phyloP scores from a whole-genome alignment of 2,888 invertebrate species.

The Unio pictorum region DNA sequence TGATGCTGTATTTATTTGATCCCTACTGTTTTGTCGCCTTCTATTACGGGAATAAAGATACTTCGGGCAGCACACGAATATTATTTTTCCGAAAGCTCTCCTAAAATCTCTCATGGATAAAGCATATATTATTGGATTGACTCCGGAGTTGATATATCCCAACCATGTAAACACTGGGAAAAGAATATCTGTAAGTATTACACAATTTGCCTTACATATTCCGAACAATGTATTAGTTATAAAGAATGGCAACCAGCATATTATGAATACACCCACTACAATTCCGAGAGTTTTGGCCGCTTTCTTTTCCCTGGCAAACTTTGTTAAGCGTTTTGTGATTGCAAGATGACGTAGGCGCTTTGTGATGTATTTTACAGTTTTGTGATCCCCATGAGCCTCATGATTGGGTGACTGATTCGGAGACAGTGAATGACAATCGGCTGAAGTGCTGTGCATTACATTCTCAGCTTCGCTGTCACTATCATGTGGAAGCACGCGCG shows the following conservation, averaged over 20 bases:
- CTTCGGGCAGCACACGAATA: conserved; percentile 77
- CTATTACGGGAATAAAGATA: conserved; percentile 43
- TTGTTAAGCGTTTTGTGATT: conserved; percentile 91
- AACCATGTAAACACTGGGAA: conserved; percentile 71
- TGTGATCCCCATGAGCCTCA: conserved; percentile 24
- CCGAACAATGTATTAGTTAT: conserved; percentile 93
- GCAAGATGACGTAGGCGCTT: conserved; percentile 80
- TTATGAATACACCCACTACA: conserved; percentile 96
- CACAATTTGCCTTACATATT: conserved; percentile 81
- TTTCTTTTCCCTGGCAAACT: conserved; percentile 97
- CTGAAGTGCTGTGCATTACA: conserved; percentile 14
- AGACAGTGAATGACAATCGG: not conserved
- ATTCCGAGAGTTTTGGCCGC: conserved; percentile 97
- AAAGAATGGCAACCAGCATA: conserved; percentile 98
- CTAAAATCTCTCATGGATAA: conserved; percentile 96
- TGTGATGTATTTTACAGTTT: conserved; percentile 58
- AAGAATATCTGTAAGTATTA: conserved; percentile 56
- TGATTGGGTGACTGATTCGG: conserved; percentile 1
- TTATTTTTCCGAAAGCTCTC: conserved; percentile 90
- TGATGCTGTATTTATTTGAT: conserved; percentile 50
- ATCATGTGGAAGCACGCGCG: conserved; percentile 38
- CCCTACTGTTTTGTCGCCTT: conserved; percentile 32
- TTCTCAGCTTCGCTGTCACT: conserved; percentile 56
- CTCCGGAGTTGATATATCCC: conserved; percentile 71
- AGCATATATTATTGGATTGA: conserved; percentile 93